phyloP scores from a whole-genome alignment of 2,113 vertebrate species.

The Cacatua alba region DNA sequence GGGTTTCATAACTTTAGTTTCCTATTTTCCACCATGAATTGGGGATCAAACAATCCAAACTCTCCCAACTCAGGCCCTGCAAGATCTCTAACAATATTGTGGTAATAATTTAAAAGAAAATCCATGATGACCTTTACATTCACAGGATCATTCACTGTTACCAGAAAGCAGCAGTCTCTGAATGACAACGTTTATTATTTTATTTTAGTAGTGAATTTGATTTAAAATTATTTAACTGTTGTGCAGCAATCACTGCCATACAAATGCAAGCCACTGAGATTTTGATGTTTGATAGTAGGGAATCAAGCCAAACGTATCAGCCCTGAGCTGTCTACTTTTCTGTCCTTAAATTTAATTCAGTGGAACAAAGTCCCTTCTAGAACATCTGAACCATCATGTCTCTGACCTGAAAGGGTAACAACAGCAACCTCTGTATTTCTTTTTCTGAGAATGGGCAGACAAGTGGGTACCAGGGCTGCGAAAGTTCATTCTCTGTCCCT shows the following conservation, averaged over 20 bases:
- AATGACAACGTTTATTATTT: not conserved
- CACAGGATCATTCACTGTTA: not conserved
- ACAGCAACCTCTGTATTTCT: not conserved
- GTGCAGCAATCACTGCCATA: not conserved
- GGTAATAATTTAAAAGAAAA: not conserved
- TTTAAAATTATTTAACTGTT: not conserved
- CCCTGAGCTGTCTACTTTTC: not conserved
- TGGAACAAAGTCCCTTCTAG: not conserved
- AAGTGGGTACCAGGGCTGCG: not conserved
- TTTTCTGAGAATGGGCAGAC: not conserved
- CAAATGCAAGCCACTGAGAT: not conserved
- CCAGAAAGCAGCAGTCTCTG: not conserved
- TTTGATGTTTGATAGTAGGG: not conserved
- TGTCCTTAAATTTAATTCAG: not conserved
- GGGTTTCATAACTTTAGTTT: not conserved
- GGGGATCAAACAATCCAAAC: not conserved
- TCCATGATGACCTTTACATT: not conserved
- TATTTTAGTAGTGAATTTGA: not conserved
- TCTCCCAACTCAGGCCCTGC: not conserved
- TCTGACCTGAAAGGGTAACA: not conserved
- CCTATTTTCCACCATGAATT: not conserved
- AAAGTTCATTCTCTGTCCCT: not conserved
- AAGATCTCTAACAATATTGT: not conserved
- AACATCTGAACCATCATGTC: not conserved
- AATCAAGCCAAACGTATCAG: not conserved